Percentiles rank a stretch among this genome's conserved stretches.
Evolutionary conservation across 2,113 vertebrate species (phyloP).

Genomic region (Thomomys bottae): DNA sequence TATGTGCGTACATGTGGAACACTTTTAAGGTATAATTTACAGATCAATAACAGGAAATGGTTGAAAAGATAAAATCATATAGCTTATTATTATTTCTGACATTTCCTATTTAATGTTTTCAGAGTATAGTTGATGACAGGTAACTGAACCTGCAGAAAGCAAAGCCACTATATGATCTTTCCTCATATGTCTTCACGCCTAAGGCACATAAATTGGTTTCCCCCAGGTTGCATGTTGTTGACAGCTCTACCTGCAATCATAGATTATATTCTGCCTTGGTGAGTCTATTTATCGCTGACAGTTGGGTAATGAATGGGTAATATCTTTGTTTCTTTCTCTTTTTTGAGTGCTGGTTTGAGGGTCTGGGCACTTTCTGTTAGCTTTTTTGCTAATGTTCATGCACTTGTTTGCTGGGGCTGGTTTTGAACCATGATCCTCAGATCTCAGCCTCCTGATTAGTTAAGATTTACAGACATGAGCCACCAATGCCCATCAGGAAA

Average conservation of each 20-base stretch:
- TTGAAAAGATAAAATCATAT: not conserved
- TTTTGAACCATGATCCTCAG: no score
- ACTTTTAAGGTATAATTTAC: not conserved
- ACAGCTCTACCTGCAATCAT: not conserved
- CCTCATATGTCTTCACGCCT: not conserved
- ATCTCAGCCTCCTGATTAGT: no score
- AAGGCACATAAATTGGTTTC: not conserved
- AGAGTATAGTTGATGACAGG: not conserved
- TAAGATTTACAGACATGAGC: no score
- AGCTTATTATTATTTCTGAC: not conserved
- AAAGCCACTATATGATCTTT: not conserved
- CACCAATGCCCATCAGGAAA: no score
- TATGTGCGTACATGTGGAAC: no score
- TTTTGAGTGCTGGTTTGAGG: no score
- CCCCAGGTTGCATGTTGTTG: not conserved
- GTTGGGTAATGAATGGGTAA: no score
- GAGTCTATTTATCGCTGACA: not conserved
- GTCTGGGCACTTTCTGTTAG: no score
- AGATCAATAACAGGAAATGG: not conserved
- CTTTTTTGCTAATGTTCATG: no score
- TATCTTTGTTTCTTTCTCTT: no score
- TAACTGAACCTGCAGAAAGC: not conserved
- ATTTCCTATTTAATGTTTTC: not conserved
- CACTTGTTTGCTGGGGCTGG: no score
- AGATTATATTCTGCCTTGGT: not conserved